These are phyloP conservation scores for Brachirus orientalis DNA, from an alignment of 2,113 vertebrate genomes.

Conservation along the genomic window DNA sequence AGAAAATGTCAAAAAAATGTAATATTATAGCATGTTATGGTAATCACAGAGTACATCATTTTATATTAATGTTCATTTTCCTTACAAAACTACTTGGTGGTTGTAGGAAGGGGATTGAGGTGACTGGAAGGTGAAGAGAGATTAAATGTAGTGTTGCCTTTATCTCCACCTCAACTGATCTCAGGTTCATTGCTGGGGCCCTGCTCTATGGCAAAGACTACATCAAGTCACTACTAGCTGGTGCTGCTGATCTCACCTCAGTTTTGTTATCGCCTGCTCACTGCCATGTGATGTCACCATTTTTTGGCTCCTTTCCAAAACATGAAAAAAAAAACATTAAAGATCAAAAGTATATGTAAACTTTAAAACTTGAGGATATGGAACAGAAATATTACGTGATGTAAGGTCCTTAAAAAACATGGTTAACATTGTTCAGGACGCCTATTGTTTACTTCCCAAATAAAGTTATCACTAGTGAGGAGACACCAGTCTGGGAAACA, in stretches of 20 bases:
- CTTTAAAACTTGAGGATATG: too few relatives aligned
- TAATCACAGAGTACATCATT: slow-evolving; percentile 70
- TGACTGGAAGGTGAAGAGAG: slow-evolving; percentile 21
- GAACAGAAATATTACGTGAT: neutral
- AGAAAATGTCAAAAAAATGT: slow-evolving; percentile 52
- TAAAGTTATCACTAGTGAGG: neutral
- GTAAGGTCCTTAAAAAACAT: too few relatives aligned
- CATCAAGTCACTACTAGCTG: slow-evolving; percentile 2
- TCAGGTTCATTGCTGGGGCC: slow-evolving; percentile 1
- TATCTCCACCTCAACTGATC: slow-evolving; percentile 18
- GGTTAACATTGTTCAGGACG: neutral
- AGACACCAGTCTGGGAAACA: neutral
- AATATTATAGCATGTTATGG: slow-evolving; percentile 70
- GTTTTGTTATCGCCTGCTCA: slow-evolving; percentile 5
- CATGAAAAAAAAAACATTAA: neutral
- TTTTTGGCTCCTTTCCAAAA: neutral
- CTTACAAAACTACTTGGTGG: slow-evolving; percentile 70
- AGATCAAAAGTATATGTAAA: neutral
- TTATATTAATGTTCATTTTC: slow-evolving; percentile 65
- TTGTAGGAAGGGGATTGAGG: slow-evolving; percentile 25
- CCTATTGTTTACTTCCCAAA: neutral
- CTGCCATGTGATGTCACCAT: slow-evolving; percentile 2
- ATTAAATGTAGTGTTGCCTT: slow-evolving; percentile 48
- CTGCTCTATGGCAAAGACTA: slow-evolving; percentile 9
- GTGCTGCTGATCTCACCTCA: slow-evolving; percentile 34